phyloP scores from a whole-genome alignment of 2,888 invertebrate genomes.

The Drosophila fungiperda region DNA sequence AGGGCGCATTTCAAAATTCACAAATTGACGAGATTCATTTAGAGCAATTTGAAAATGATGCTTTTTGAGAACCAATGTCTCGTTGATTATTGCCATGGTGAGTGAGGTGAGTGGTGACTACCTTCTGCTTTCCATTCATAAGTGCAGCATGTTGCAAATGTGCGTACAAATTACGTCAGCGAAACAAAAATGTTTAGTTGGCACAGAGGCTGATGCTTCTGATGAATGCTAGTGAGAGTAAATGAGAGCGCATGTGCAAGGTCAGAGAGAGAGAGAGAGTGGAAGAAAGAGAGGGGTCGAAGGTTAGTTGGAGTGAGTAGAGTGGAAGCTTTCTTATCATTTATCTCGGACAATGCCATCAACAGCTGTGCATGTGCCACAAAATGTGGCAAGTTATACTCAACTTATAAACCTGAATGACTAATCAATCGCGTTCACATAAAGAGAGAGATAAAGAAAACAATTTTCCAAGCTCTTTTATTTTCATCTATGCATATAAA shows the following conservation, averaged over 20 bases:
- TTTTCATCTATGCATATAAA: constrained; percentile 27
- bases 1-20: constrained; percentile 10
- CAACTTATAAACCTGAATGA: neutral
- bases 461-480: constrained; percentile 14
- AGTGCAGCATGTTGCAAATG: constrained; percentile 67
- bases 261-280: neutral
- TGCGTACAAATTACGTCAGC: constrained; percentile 69
- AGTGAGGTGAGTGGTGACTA: constrained; percentile 4
- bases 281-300: neutral
- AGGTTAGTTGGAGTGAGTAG: neutral
- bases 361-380: constrained; percentile 43
- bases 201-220: constrained; percentile 3
- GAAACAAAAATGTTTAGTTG: constrained; percentile 34
- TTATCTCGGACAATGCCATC: constrained; percentile 10
- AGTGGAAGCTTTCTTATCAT: constrained; percentile 44
- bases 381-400: constrained; percentile 26
- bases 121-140: constrained; percentile 72
- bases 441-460: constrained; percentile 26
- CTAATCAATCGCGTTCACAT: neutral
- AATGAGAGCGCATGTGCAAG: constrained; percentile 42
- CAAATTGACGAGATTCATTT: constrained; percentile 17
- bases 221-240: constrained; percentile 13
- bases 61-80: neutral
- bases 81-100: constrained; percentile 21
- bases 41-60: constrained; percentile 29